phyloP scores from a whole-genome alignment of 2,113 vertebrate species.

The Lipophrys pholis region DNA sequence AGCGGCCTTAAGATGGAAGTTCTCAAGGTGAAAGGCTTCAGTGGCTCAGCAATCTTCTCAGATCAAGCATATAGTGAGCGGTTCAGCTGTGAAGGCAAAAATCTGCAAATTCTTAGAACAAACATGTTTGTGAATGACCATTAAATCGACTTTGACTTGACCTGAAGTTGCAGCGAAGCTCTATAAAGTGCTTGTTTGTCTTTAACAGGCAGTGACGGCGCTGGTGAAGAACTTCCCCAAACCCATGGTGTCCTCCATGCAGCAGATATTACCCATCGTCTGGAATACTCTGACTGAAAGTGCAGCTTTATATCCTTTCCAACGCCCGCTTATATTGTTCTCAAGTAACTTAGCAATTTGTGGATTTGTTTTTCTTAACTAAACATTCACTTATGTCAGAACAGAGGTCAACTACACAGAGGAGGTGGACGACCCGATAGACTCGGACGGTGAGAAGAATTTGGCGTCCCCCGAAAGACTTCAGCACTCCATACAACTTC shows the following conservation, averaged over 20 bases:
- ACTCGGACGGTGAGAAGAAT: constrained; percentile 91
- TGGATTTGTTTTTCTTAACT: constrained; percentile 79
- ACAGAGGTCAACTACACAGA: constrained; percentile 99
- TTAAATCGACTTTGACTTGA: too few relatives aligned
- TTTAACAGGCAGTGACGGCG: constrained; percentile 92
- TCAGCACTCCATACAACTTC: too few relatives aligned
- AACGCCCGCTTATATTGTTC: background rate
- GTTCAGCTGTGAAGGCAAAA: too few relatives aligned
- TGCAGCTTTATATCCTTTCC: constrained; percentile 96
- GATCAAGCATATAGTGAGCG: too few relatives aligned
- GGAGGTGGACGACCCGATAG: constrained; percentile 96
- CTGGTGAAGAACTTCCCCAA: constrained; percentile 98
- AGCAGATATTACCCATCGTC: constrained; percentile 97
- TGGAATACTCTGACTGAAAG: constrained; percentile 99
- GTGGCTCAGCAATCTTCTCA: too few relatives aligned
- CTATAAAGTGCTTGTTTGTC: background rate
- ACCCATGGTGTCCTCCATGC: constrained; percentile 98
- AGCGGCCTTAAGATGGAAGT: constrained; percentile 99
- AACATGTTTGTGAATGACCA: too few relatives aligned
- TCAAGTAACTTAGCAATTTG: too few relatives aligned
- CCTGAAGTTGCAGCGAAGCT: background rate
- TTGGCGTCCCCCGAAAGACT: background rate
- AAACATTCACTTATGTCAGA: constrained; percentile 91
- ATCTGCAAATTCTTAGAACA: too few relatives aligned
- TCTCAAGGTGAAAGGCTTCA: constrained; percentile 86